Percentiles rank a stretch among this genome's conserved stretches.
These are phyloP conservation scores for Eristalis intricaria DNA, from an alignment of 2,888 invertebrate genomes.

Conservation along the genomic window DNA sequence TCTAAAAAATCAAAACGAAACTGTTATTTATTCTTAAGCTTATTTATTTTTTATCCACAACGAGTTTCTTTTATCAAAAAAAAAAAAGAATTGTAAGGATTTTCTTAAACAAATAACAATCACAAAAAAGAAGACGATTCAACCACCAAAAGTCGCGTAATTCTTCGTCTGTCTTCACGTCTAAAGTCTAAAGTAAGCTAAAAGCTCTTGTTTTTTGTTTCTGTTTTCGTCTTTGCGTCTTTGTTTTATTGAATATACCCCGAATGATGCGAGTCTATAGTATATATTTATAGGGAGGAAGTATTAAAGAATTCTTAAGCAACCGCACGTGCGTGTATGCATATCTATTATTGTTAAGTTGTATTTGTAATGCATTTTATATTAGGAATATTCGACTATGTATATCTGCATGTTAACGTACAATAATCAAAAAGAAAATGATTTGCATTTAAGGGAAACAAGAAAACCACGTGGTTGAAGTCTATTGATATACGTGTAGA, in stretches of 20 bases:
- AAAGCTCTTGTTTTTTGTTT: constrained; percentile 47
- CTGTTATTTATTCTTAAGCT: constrained; percentile 68
- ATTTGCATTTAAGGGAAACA: constrained; percentile 34
- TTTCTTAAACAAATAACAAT: not conserved
- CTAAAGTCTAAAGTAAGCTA: constrained; percentile 43
- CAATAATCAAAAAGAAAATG: constrained; percentile 41
- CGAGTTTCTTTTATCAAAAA: constrained; percentile 24
- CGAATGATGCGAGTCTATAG: not conserved
- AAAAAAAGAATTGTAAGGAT: not conserved
- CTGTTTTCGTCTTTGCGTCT: constrained; percentile 37
- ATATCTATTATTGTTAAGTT: constrained; percentile 37
- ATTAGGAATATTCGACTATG: constrained; percentile 17
- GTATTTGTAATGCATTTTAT: constrained; percentile 36
- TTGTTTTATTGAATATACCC: constrained; percentile 29
- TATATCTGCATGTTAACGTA: constrained; percentile 45
- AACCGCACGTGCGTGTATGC: constrained; percentile 5
- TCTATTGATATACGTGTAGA: not conserved
- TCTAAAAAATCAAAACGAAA: constrained; percentile 71
- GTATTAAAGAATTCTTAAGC: constrained; percentile 47
- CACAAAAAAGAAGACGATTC: not conserved
- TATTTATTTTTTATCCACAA: constrained; percentile 49
- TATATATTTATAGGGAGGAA: constrained; percentile 7
- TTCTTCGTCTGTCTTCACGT: constrained; percentile 6
- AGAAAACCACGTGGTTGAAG: not conserved
- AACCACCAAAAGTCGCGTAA: constrained; percentile 8